These are phyloP conservation scores for Eolophus roseicapilla DNA, from an alignment of 2,113 vertebrate species.

Conservation along the genomic window DNA sequence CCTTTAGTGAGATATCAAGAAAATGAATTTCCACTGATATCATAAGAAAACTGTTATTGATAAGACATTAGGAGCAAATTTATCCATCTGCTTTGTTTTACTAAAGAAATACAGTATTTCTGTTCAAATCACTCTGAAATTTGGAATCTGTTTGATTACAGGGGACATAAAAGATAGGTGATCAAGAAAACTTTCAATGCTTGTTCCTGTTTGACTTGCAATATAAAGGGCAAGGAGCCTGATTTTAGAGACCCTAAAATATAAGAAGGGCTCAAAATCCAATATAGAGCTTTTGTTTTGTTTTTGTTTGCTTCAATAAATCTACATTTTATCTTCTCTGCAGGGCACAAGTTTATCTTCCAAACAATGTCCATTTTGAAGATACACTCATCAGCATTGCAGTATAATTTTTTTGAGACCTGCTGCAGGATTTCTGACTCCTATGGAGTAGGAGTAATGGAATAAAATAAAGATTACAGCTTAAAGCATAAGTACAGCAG, in stretches of 20 bases:
- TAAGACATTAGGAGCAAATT: not conserved
- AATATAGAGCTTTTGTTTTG: slow-evolving; percentile 26
- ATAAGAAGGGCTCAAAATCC: slow-evolving; percentile 32
- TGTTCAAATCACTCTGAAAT: not conserved
- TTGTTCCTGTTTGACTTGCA: slow-evolving; percentile 16
- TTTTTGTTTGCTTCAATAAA: slow-evolving; percentile 56
- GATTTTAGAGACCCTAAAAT: slow-evolving; percentile 39
- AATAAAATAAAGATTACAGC: slow-evolving; percentile 10
- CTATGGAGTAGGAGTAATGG: slow-evolving; percentile 10
- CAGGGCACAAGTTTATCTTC: slow-evolving; percentile 49
- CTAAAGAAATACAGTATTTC: not conserved
- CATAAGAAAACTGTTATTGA: not conserved
- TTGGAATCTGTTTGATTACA: not conserved
- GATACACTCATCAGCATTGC: slow-evolving; percentile 27
- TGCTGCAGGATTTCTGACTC: slow-evolving; percentile 27
- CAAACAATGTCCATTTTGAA: slow-evolving; percentile 23
- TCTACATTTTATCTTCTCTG: slow-evolving; percentile 57
- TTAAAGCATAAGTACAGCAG: not conserved
- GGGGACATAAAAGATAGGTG: not conserved
- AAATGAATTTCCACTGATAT: not conserved
- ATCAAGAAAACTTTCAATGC: not conserved
- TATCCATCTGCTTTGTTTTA: not conserved
- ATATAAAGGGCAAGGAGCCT: not conserved
- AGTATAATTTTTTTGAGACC: not conserved
- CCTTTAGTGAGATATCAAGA: not conserved